A percentile compares a stretch with the other conserved stretches of the same genome.
phyloP scores from a whole-genome alignment of 2,113 vertebrate species.

The Paratilapia polleni region DNA sequence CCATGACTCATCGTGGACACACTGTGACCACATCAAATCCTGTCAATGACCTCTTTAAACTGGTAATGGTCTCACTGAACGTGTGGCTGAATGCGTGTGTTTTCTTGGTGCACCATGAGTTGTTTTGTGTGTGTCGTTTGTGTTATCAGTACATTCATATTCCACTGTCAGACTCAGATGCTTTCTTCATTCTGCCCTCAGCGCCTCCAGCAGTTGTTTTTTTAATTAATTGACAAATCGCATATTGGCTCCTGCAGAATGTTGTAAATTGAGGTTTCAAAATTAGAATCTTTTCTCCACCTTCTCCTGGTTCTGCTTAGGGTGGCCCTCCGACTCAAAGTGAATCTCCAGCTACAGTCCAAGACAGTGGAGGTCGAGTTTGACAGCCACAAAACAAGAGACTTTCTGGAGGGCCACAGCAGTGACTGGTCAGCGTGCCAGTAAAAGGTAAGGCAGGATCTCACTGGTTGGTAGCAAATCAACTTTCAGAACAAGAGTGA shows the following conservation, averaged over 20 bases:
- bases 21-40: constrained; percentile 10
- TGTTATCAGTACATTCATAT: background rate
- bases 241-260: constrained; percentile 21
- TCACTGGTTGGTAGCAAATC: background rate
- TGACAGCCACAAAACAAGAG: background rate
- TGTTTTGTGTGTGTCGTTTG: background rate
- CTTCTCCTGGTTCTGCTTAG: background rate
- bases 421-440: background rate
- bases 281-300: background rate
- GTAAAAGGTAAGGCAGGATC: background rate
- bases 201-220: constrained; percentile 17
- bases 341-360: background rate
- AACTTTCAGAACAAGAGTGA: background rate
- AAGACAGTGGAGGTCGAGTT: background rate
- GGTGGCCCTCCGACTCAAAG: background rate
- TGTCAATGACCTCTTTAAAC: background rate
- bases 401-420: background rate
- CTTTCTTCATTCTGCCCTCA: background rate
- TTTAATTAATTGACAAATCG: constrained; percentile 41
- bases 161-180: background rate
- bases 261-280: constrained; percentile 3
- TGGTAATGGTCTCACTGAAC: background rate
- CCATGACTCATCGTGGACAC: constrained; percentile 22
- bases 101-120: background rate
- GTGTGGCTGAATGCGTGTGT: background rate